A percentile compares a stretch with the other conserved stretches of the same genome.
phyloP scores from a whole-genome alignment of 2,888 invertebrate genomes.

The Desoria tigrina region DNA sequence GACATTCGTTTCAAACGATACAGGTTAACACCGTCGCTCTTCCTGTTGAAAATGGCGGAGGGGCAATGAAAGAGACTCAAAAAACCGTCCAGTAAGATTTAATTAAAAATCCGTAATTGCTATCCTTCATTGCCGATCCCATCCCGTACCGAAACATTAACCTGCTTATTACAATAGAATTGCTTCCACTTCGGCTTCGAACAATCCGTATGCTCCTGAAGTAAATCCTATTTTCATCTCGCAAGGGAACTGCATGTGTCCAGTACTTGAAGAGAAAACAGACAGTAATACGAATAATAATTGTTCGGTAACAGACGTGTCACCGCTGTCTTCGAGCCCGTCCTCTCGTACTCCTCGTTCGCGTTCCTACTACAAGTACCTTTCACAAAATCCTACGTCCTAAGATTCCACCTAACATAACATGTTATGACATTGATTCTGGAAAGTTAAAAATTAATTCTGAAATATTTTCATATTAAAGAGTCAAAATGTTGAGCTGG shows the following conservation, averaged over 20 bases:
- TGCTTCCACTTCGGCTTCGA: slow-evolving; percentile 23
- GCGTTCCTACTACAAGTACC: not conserved
- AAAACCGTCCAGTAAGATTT: slow-evolving; percentile 50
- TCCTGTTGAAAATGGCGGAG: slow-evolving; percentile 68
- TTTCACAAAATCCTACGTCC: not conserved
- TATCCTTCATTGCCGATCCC: not conserved
- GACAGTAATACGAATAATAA: slow-evolving; percentile 8
- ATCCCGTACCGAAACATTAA: slow-evolving; percentile 46
- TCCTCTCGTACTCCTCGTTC: not conserved
- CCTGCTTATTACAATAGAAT: not conserved
- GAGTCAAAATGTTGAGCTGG: slow-evolving; percentile 78
- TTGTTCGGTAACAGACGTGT: slow-evolving; percentile 37
- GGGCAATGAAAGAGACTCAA: slow-evolving; percentile 65
- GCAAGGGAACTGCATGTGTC: slow-evolving; percentile 37
- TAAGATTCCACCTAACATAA: not conserved
- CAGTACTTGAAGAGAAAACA: not conserved
- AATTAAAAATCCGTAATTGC: not conserved
- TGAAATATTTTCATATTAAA: slow-evolving; percentile 63
- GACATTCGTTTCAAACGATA: slow-evolving; percentile 81
- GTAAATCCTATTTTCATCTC: slow-evolving; percentile 42
- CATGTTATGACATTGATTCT: not conserved
- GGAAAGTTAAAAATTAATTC: no score
- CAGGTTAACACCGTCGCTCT: slow-evolving; percentile 83
- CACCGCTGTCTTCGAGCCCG: no score
- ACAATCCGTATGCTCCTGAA: slow-evolving; percentile 25